These are phyloP conservation scores for Trichonephila inaurata DNA, from an alignment of 1,140 invertebrate species.

Conservation along the genomic window DNA sequence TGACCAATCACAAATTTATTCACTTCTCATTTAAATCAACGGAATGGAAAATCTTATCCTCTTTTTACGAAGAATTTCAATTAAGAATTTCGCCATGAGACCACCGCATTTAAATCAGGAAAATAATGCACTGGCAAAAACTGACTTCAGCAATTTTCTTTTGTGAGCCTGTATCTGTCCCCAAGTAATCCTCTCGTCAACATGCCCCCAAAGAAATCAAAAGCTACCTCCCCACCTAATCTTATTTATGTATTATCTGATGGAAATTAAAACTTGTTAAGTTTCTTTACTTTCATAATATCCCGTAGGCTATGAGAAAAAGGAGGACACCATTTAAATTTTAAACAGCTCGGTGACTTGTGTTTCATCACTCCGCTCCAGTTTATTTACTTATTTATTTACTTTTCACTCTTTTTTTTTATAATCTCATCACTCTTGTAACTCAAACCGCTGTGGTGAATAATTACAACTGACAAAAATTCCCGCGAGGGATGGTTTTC, in stretches of 20 bases:
- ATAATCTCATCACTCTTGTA: constrained; percentile 54
- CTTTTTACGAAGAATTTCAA: constrained; percentile 45
- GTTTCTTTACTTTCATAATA: constrained; percentile 55
- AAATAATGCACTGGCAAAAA: not conserved
- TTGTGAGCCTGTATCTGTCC: not conserved
- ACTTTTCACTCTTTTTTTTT: constrained; percentile 26
- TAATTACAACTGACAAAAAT: constrained; percentile 62
- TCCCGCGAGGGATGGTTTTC: not conserved
- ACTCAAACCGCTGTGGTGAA: constrained; percentile 34
- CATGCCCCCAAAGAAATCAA: constrained; percentile 21
- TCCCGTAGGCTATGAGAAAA: constrained; percentile 10
- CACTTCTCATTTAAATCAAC: not conserved
- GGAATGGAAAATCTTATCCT: constrained; percentile 21
- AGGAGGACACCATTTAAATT: constrained; percentile 68
- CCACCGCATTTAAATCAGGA: not conserved
- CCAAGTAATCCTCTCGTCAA: not conserved
- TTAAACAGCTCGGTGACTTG: constrained; percentile 67
- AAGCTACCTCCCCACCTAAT: not conserved
- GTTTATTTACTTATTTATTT: constrained; percentile 50
- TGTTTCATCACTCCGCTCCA: not conserved
- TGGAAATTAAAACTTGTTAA: constrained; percentile 76
- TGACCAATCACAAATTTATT: constrained; percentile 42
- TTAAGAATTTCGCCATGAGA: constrained; percentile 35
- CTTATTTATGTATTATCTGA: constrained; percentile 57
- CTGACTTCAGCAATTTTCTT: constrained; percentile 65